These are phyloP conservation scores for Nothobranchius kuhntae DNA, from an alignment of 2,113 vertebrate species.

Conservation along the genomic window DNA sequence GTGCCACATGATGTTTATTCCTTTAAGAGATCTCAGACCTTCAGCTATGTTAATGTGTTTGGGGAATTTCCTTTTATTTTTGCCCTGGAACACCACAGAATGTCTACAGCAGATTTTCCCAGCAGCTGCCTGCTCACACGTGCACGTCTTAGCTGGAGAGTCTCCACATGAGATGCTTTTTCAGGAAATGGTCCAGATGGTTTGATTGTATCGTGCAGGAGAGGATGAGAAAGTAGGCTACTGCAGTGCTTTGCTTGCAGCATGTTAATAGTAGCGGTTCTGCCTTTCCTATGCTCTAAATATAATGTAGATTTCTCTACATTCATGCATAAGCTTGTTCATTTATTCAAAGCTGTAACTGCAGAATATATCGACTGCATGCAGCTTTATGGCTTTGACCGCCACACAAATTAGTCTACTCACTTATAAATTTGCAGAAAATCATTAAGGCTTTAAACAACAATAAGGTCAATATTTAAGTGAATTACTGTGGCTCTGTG, in stretches of 20 bases:
- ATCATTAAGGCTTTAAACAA: too few relatives aligned
- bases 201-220: not conserved
- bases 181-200: not conserved
- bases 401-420: too few relatives aligned
- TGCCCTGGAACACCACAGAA: not conserved
- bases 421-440: too few relatives aligned
- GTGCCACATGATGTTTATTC: not conserved
- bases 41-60: not conserved
- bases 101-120: not conserved
- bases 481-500: too few relatives aligned
- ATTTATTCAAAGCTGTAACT: too few relatives aligned
- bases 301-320: too few relatives aligned
- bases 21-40: not conserved
- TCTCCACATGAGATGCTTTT: not conserved
- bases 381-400: too few relatives aligned
- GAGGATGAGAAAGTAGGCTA: not conserved
- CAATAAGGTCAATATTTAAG: too few relatives aligned
- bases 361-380: too few relatives aligned
- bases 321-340: too few relatives aligned
- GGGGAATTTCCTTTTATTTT: not conserved
- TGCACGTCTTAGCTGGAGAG: not conserved
- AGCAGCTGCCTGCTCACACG: not conserved
- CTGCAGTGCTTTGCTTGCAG: not conserved
- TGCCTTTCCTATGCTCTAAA: not conserved
- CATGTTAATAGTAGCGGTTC: not conserved